Conservation (phyloP, 2,888 invertebrate genomes). For the Apocheima hispidaria region DNA sequence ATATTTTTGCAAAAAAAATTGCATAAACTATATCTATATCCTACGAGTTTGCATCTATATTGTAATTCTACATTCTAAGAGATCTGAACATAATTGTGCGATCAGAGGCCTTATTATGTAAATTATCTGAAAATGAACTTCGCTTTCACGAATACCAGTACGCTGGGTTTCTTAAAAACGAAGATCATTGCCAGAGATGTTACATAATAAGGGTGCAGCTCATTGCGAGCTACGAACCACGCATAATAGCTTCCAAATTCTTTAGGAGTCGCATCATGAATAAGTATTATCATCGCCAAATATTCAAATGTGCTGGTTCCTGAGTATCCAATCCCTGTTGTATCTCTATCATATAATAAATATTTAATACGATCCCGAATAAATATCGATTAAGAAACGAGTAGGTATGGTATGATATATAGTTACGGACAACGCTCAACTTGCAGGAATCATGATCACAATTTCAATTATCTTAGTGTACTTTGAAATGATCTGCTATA, state of each 20-base stretch:
- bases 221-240: constrained; percentile 36
- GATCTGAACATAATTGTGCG: too few species aligned
- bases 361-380: neutral
- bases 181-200: too few species aligned
- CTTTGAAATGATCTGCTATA: constrained; percentile 25
- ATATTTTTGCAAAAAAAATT: too few species aligned
- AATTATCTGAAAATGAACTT: too few species aligned
- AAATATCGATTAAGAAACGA: neutral
- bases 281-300: constrained; percentile 51
- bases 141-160: too few species aligned
- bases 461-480: constrained; percentile 26
- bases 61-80: too few species aligned
- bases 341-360: neutral
- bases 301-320: constrained; percentile 38
- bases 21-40: too few species aligned
- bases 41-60: too few species aligned
- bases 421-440: neutral
- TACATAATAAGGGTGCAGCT: too few species aligned
- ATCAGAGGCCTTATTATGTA: too few species aligned
- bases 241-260: constrained; percentile 31
- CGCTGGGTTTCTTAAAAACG: too few species aligned
- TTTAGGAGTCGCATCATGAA: constrained; percentile 42
- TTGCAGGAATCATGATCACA: constrained; percentile 14
- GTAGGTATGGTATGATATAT: neutral
- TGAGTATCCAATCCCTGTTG: constrained; percentile 8